Evolutionary conservation across 2,113 vertebrate species (phyloP).

Genomic region (Phyllostomus discolor): DNA sequence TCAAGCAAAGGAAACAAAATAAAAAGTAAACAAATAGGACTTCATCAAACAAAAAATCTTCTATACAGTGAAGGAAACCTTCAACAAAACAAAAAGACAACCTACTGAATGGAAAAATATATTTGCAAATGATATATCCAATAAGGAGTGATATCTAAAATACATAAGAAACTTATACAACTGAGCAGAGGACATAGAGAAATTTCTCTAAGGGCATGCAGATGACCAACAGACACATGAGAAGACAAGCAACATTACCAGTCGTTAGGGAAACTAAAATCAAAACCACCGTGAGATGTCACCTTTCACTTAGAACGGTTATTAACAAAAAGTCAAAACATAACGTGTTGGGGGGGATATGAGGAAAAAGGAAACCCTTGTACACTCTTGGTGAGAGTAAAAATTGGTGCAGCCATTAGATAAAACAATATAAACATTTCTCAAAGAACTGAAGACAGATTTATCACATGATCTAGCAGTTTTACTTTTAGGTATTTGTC

Average conservation of each 20-base stretch:
- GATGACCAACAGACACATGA: not conserved
- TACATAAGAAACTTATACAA: not conserved
- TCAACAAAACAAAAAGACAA: not conserved
- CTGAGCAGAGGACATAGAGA: not conserved
- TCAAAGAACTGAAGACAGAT: not conserved
- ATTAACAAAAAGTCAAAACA: not conserved
- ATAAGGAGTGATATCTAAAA: not conserved
- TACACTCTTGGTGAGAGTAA: not conserved
- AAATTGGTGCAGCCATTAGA: not conserved
- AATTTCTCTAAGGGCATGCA: not conserved
- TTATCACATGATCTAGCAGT: not conserved
- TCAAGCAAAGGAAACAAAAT: not conserved
- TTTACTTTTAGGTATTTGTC: not conserved
- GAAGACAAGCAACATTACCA: not conserved
- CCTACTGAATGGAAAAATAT: too few species aligned
- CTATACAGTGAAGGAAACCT: not conserved
- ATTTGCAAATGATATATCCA: not conserved
- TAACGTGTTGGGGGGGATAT: too few species aligned
- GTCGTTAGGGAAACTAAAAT: too few species aligned
- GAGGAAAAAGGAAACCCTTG: not conserved
- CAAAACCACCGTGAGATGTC: not conserved
- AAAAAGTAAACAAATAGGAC: not conserved
- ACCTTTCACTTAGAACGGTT: not conserved
- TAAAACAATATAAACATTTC: not conserved
- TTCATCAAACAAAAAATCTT: not conserved